A percentile compares a stretch with the other conserved stretches of the same genome.
Conservation (phyloP, 2,113 vertebrate species). For the Chaenogobius annularis region DNA sequence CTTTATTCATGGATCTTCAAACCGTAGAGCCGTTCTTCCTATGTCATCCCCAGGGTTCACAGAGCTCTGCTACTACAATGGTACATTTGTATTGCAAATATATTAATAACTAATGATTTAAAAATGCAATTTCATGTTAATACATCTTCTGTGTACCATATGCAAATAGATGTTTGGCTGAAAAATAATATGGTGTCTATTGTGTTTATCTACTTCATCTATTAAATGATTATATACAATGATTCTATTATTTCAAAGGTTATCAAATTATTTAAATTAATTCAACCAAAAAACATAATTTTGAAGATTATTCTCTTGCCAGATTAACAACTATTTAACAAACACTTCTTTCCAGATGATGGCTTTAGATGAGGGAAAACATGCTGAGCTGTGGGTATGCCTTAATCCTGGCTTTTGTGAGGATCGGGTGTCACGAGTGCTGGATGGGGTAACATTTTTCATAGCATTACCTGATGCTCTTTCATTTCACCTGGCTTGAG, state of each 20-base stretch:
- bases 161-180: too few species aligned
- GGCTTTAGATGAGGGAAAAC: constrained; percentile 64
- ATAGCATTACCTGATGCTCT: background rate
- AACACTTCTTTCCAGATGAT: constrained; percentile 65
- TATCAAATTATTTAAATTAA: too few species aligned
- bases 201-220: too few species aligned
- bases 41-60: constrained; percentile 55
- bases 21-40: constrained; percentile 78
- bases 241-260: too few species aligned
- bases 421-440: constrained; percentile 62
- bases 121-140: background rate
- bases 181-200: too few species aligned
- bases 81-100: constrained; percentile 35
- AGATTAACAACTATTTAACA: too few species aligned
- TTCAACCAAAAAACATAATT: too few species aligned
- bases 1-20: constrained; percentile 72
- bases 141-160: background rate
- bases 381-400: constrained; percentile 75
- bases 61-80: constrained; percentile 53
- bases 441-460: constrained; percentile 63
- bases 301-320: too few species aligned
- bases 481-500: background rate
- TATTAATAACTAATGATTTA: background rate
- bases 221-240: too few species aligned
- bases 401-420: constrained; percentile 79